Conservation (phyloP, 2,797 vertebrate species). For the Dallia pectoralis region DNA sequence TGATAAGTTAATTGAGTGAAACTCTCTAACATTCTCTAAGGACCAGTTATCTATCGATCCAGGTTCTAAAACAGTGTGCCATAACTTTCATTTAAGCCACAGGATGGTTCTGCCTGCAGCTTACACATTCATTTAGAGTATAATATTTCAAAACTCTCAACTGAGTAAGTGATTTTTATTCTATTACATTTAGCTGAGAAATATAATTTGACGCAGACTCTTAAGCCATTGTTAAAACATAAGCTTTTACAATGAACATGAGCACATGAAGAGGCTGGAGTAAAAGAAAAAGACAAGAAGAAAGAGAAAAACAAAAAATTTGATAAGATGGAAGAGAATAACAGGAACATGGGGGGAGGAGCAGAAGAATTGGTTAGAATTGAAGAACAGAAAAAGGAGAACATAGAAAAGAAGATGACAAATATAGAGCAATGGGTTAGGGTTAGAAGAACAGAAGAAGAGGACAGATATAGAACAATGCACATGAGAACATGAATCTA, state of each 20-base stretch:
- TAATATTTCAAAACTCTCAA: conserved; percentile 23
- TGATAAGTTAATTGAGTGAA: no score
- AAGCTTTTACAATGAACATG: conserved; percentile 45
- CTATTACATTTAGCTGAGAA: conserved; percentile 40
- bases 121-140: neutral
- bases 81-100: neutral
- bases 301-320: no score
- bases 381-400: no score
- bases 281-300: conserved; percentile 2
- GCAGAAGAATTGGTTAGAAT: conserved; percentile 1
- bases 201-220: conserved; percentile 49
- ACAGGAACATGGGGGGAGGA: no score
- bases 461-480: no score
- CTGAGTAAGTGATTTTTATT: conserved; percentile 22
- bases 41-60: neutral
- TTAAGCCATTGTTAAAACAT: conserved; percentile 38
- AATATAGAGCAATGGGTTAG: no score
- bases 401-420: no score
- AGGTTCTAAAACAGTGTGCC: no score
- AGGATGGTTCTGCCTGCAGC: neutral
- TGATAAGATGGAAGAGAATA: no score
- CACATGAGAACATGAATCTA: no score
- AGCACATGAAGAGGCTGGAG: neutral
- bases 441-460: no score
- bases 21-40: neutral